phyloP scores from a whole-genome alignment of 2,113 vertebrate species.

The Microcebus jonahi region DNA sequence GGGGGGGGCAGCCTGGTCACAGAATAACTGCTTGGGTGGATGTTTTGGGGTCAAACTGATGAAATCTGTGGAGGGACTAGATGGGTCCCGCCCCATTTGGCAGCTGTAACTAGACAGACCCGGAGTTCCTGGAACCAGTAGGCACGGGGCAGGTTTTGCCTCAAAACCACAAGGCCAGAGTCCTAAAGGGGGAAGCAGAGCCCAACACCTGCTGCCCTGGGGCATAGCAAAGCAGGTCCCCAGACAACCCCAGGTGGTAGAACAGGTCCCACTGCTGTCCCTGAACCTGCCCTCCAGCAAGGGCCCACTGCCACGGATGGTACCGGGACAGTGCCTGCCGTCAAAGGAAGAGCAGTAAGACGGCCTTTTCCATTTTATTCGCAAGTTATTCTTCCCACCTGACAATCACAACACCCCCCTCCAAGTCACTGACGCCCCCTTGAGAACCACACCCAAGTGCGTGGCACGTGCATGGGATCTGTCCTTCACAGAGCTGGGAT shows the following conservation, averaged over 20 bases:
- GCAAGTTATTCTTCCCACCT: too few species aligned
- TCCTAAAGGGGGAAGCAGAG: background rate
- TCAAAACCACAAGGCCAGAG: background rate
- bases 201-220: background rate
- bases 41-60: background rate
- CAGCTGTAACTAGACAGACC: background rate
- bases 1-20: background rate
- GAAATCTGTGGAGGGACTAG: too few species aligned
- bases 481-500: background rate
- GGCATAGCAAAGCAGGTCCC: too few species aligned
- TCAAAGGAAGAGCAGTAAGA: too few species aligned
- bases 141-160: background rate
- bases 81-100: accelerated
- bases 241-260: background rate
- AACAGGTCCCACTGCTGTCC: accelerated
- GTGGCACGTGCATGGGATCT: background rate
- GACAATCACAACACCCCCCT: background rate
- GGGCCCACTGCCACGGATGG: background rate
- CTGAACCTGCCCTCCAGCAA: accelerated
- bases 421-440: background rate
- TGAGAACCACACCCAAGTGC: background rate
- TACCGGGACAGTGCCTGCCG: background rate
- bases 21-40: background rate
- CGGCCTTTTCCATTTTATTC: background rate
- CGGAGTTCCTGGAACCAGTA: background rate